phyloP scores from a whole-genome alignment of 2,888 invertebrate species.

The Steinernema scapterisci region DNA sequence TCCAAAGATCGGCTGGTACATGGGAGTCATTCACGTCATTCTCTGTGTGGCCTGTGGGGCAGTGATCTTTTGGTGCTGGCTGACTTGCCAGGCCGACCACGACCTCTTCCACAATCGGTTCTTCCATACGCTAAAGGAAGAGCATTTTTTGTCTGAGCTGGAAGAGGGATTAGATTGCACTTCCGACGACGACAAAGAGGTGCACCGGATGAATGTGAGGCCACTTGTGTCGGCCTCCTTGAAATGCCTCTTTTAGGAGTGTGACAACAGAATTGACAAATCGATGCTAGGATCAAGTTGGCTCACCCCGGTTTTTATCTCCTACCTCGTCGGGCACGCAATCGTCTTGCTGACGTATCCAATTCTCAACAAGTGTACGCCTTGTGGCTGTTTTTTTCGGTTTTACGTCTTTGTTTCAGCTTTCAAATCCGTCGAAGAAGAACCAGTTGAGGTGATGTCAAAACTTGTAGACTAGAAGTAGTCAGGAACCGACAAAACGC shows the following conservation, averaged over 20 bases:
- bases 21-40: conserved; percentile 41
- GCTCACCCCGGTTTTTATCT: conserved; percentile 42
- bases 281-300: conserved; percentile 41
- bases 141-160: conserved; percentile 44
- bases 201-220: conserved; percentile 30
- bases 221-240: background rate
- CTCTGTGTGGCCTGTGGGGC: conserved; percentile 13
- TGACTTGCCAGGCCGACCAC: conserved; percentile 42
- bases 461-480: background rate
- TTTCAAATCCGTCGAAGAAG: background rate
- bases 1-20: conserved; percentile 39
- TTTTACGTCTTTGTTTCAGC: conserved; percentile 14
- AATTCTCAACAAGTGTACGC: conserved; percentile 20
- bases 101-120: conserved; percentile 53
- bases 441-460: background rate
- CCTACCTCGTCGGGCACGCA: conserved; percentile 35
- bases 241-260: conserved; percentile 35
- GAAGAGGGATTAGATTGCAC: conserved; percentile 44
- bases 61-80: conserved; percentile 42
- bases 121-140: conserved; percentile 50
- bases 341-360: conserved; percentile 40
- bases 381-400: no score
- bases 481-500: background rate
- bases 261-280: conserved; percentile 42
- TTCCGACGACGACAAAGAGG: conserved; percentile 51